phyloP scores from a whole-genome alignment of 2,113 vertebrate species.

The Ardeotis arabs region DNA sequence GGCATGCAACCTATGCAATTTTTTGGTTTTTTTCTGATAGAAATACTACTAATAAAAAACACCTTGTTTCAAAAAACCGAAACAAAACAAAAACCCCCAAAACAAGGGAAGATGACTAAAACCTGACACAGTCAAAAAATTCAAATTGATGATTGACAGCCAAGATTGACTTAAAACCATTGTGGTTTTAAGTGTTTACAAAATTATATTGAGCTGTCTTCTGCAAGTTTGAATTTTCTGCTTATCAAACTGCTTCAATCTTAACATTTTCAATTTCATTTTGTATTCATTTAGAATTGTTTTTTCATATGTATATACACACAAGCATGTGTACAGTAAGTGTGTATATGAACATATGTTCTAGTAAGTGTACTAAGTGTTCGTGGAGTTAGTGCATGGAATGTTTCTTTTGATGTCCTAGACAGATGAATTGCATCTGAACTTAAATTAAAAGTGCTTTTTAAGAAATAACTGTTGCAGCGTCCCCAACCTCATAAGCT shows the following conservation, averaged over 20 bases:
- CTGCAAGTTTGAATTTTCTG: constrained; percentile 39
- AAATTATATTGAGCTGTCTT: neutral
- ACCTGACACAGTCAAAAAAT: neutral
- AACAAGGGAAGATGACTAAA: neutral
- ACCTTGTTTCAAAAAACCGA: neutral
- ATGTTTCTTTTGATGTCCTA: neutral
- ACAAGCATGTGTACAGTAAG: constrained; percentile 31
- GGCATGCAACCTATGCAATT: neutral
- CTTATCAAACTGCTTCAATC: neutral
- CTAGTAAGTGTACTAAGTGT: constrained; percentile 1
- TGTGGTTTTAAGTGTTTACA: neutral
- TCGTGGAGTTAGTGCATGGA: constrained; percentile 61
- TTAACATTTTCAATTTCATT: neutral
- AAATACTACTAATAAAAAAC: neutral
- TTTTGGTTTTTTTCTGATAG: neutral
- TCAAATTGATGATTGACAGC: neutral
- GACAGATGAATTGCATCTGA: neutral
- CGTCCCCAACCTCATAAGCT: neutral
- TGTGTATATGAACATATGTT: constrained; percentile 56
- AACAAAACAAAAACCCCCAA: too few relatives aligned
- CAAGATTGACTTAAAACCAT: neutral
- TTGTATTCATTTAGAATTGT: constrained; percentile 1
- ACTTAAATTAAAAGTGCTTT: neutral
- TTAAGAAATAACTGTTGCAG: neutral
- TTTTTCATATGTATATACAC: constrained; percentile 47